phyloP scores from a whole-genome alignment of 2,797 vertebrate species.

The Phataginus tricuspis region DNA sequence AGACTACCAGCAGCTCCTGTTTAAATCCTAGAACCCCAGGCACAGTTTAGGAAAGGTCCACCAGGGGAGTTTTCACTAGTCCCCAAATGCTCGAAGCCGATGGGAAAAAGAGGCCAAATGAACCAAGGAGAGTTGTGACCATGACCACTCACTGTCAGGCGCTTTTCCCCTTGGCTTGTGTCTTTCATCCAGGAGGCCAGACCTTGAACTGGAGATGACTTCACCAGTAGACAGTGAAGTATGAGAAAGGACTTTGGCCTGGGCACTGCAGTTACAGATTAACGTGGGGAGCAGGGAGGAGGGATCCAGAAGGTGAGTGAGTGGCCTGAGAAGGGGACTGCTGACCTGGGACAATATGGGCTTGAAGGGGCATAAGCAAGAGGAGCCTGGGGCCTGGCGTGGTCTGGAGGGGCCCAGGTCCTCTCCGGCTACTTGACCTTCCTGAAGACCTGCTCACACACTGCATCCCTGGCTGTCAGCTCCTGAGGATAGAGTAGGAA shows the following conservation, averaged over 20 bases:
- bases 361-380: not conserved
- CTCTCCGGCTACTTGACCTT: conserved; percentile 87
- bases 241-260: conserved; percentile 30
- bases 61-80: not conserved
- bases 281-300: not conserved
- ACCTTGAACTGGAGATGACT: not conserved
- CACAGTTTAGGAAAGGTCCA: not conserved
- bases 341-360: not conserved
- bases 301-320: not conserved
- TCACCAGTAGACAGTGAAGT: not conserved
- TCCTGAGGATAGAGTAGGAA: conserved; percentile 85
- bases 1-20: not conserved
- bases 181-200: not conserved
- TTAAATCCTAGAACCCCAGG: not conserved
- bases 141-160: not conserved
- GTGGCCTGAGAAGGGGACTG: not conserved
- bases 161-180: not conserved
- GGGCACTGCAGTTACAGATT: conserved; percentile 28
- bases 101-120: not conserved
- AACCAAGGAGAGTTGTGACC: not conserved
- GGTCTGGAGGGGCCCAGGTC: not conserved
- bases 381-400: not conserved
- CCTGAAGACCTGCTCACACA: conserved; percentile 94
- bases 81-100: not conserved
- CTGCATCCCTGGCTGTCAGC: conserved; percentile 90